Percentiles rank a stretch among this genome's conserved stretches.
These are phyloP conservation scores for Leucoraja ocellata DNA, from an alignment of 2,797 vertebrate genomes.

Conservation along the genomic window DNA sequence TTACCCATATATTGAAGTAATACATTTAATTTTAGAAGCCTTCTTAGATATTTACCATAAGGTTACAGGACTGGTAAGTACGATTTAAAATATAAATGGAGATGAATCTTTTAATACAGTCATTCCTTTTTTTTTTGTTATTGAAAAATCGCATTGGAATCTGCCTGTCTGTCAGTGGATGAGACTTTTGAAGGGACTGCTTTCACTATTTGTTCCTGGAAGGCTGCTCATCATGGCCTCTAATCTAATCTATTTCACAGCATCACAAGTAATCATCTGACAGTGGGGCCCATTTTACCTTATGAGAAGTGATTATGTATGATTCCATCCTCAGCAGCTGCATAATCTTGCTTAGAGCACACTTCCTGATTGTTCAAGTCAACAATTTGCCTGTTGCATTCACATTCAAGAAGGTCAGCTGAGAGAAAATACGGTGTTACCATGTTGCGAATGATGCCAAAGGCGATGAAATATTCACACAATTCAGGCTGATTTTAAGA, in stretches of 20 bases:
- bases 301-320: conserved; percentile 8
- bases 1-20: neutral
- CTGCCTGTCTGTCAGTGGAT: neutral
- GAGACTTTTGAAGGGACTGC: neutral
- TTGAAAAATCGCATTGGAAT: neutral
- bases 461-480: neutral
- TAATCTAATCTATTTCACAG: neutral
- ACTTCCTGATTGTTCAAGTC: neutral
- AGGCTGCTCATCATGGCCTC: neutral
- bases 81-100: neutral
- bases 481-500: neutral
- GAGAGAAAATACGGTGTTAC: neutral
- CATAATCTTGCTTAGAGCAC: neutral
- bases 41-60: neutral
- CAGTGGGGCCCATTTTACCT: neutral
- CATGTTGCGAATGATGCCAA: neutral
- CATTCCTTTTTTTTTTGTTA: neutral
- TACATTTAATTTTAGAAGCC: neutral
- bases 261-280: neutral
- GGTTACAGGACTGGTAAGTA: neutral
- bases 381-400: neutral
- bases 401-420: neutral
- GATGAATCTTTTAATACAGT: neutral
- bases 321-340: conserved; percentile 5
- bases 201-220: neutral